Conservation (phyloP, 2,888 invertebrate species). For the Scaptomyza parva region DNA sequence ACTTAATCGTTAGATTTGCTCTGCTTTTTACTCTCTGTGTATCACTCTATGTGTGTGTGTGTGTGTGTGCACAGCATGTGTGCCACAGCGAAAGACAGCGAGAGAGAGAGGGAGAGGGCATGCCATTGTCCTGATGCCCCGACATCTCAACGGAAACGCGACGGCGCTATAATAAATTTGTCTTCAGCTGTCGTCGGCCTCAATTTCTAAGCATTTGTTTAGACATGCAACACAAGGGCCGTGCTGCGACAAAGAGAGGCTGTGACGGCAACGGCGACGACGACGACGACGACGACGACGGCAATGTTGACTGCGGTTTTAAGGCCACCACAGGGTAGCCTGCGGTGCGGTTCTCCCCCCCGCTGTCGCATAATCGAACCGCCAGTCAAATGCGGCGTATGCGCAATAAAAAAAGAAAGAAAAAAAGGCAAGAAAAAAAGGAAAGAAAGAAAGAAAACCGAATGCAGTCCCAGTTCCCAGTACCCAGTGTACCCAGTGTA, state of each 20-base stretch:
- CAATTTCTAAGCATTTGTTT: constrained; percentile 76
- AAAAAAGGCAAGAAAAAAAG: neutral
- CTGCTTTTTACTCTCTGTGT: constrained; percentile 33
- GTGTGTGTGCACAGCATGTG: constrained; percentile 49
- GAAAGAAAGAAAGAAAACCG: neutral
- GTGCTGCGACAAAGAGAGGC: neutral
- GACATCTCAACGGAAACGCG: constrained; percentile 51
- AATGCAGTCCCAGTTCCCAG: neutral
- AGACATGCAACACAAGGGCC: constrained; percentile 58
- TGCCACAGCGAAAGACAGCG: neutral
- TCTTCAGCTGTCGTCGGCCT: constrained; percentile 75
- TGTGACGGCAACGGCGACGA: neutral
- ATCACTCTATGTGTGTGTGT: too few species aligned
- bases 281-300: neutral
- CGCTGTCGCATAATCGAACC: constrained; percentile 25
- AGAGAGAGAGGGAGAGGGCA: neutral
- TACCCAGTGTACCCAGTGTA: too few species aligned
- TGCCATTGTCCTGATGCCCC: constrained; percentile 54
- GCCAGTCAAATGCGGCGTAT: constrained; percentile 58
- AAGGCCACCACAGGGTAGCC: constrained; percentile 48
- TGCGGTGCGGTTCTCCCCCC: constrained; percentile 37
- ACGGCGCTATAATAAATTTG: constrained; percentile 68
- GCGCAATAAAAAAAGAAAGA: too few species aligned
- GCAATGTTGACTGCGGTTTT: constrained; percentile 1
- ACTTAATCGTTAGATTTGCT: constrained; percentile 66